phyloP scores from a whole-genome alignment of 2,797 vertebrate genomes.

The Oreochromis grahami region DNA sequence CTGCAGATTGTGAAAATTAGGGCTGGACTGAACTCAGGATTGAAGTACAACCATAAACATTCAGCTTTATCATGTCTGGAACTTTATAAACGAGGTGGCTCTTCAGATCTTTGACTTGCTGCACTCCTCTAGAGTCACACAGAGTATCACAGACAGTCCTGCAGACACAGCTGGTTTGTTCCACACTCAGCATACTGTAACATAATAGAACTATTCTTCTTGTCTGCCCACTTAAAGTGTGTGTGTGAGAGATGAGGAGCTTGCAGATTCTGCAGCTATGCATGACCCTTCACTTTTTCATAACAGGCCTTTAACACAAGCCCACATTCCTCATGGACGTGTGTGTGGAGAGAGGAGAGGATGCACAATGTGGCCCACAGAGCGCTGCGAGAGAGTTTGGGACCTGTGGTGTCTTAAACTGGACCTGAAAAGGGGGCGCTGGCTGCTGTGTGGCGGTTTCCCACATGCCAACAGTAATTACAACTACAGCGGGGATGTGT shows the following conservation, averaged over 20 bases:
- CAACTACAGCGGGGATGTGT: conserved; percentile 9
- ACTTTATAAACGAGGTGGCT: conserved; percentile 26
- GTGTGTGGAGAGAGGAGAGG: background rate
- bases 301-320: conserved; percentile 9
- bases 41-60: conserved; percentile 9
- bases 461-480: conserved; percentile 53
- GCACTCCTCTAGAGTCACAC: background rate
- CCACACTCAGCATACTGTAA: conserved; percentile 9
- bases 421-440: conserved; percentile 16
- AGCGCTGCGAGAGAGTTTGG: conserved; percentile 14
- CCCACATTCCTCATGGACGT: conserved; percentile 12
- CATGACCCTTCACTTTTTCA: conserved; percentile 39
- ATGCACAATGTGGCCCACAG: conserved; percentile 37
- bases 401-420: conserved; percentile 28
- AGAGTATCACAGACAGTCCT: background rate
- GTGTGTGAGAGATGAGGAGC: background rate
- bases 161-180: conserved; percentile 54
- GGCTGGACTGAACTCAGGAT: background rate
- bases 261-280: conserved; percentile 24
- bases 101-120: conserved; percentile 2
- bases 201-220: conserved; percentile 54
- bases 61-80: conserved; percentile 20
- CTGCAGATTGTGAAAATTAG: background rate
- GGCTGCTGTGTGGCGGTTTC: conserved; percentile 35
- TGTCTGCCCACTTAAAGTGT: conserved; percentile 21